phyloP scores from a whole-genome alignment of 2,888 invertebrate genomes.

The Agapostemon virescens region DNA sequence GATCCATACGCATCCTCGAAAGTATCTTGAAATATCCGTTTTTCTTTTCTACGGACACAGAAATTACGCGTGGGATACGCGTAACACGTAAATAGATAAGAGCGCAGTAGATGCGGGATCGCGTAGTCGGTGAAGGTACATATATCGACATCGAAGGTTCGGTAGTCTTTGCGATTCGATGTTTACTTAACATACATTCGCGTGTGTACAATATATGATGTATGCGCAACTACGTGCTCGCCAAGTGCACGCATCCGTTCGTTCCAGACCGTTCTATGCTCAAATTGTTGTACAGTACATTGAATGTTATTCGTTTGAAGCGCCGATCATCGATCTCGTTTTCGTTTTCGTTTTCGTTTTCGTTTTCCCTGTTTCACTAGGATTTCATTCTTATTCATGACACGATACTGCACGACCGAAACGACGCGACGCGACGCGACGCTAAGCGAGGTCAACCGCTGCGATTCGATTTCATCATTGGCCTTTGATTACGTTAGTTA shows the following conservation, averaged over 20 bases:
- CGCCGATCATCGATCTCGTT: constrained; percentile 23
- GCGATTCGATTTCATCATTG: constrained; percentile 4
- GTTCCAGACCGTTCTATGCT: not conserved
- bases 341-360: constrained; percentile 23
- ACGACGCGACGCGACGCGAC: not conserved
- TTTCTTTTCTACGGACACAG: not conserved
- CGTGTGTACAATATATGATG: not conserved
- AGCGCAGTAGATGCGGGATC: not conserved
- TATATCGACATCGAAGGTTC: constrained; percentile 11
- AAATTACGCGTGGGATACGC: too few relatives aligned
- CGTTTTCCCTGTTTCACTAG: constrained; percentile 6
- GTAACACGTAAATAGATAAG: too few relatives aligned
- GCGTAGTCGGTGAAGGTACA: not conserved
- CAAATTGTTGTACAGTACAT: constrained; percentile 13
- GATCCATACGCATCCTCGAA: too few relatives aligned
- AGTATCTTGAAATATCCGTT: not conserved
- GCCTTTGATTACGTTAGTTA: constrained; percentile 4
- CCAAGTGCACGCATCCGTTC: not conserved
- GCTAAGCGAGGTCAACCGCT: not conserved
- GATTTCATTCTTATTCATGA: constrained; percentile 10
- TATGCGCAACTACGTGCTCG: not conserved
- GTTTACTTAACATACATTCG: constrained; percentile 7
- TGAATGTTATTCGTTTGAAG: not conserved
- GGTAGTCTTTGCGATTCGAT: constrained; percentile 27
- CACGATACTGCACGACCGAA: not conserved